phyloP scores from a whole-genome alignment of 2,797 vertebrate genomes.

The Lophotriccus pileatus region DNA sequence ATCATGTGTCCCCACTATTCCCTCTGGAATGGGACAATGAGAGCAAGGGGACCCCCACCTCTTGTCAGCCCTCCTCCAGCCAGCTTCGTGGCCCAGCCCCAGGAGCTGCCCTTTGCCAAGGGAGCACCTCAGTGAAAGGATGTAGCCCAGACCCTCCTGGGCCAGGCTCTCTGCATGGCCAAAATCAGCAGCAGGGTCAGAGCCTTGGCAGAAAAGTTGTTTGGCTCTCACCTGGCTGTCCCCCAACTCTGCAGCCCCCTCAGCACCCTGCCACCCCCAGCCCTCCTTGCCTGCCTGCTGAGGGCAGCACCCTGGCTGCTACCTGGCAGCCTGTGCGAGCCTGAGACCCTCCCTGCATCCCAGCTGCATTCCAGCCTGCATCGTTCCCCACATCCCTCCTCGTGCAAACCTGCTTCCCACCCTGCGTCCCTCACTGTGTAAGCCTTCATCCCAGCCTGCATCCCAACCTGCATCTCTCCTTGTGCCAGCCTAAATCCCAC shows the following conservation, averaged over 20 bases:
- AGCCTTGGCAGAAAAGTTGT: background rate
- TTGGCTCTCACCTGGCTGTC: background rate
- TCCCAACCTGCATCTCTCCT: background rate
- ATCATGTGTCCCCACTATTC: fast-evolving
- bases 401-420: background rate
- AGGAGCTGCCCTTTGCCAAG: background rate
- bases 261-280: background rate
- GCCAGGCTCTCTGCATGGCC: background rate
- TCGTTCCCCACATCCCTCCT: background rate
- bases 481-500: background rate
- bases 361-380: background rate
- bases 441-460: background rate
- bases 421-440: too few relatives aligned
- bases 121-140: fast-evolving
- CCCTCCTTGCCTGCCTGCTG: background rate
- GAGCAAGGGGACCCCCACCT: background rate
- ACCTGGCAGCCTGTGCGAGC: background rate
- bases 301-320: background rate
- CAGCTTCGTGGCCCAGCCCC: too few relatives aligned
- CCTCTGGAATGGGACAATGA: fast-evolving
- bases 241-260: background rate
- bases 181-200: background rate
- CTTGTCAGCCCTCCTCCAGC: background rate
- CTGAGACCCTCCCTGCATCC: background rate
- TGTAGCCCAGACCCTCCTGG: background rate